Base-by-base conservation (phyloP, 2,797 vertebrate species). In the Calcarius lapponicus region DNA sequence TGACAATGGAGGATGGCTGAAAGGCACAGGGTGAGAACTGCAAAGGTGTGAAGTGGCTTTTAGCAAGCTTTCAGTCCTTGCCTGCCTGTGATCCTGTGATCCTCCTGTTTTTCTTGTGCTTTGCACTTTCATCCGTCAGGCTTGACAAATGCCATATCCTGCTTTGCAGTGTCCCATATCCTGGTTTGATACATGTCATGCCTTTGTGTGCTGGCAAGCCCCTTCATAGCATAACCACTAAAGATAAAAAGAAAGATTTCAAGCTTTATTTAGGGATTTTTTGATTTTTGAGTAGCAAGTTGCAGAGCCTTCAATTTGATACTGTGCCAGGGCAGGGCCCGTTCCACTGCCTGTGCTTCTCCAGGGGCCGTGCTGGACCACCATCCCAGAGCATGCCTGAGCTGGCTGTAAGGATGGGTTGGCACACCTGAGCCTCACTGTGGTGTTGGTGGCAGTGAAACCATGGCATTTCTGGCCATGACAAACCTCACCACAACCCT, bases 381-480 rank as follows among this genome's bases (percentile, higher is more conserved):
- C 10, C n/a, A n/a, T 4, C 43, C 43, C 42, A 60, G 67, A 36
- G 42, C 31, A 16, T 11, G 0, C 20, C 56, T 31, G 20, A 60
- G n/a, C 29, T 1, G 2, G 50, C 53, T 61, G 4, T 14, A 45
- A n/a, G 74, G 60, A 69, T 7, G 43, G 25, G 28, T 18, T 0
- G 0, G 56, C 51, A 40, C 43, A 43, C 11, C 18, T 6, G 9
- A 45, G 29, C 60, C n/a, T 84, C 12, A 0, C 43, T 38, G 26
- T 24, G 36, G 22, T 34, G 57, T 1, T 15, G 4, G 36, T 9
- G 8, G 42, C 86, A 92, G 54, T 36, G 40, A 85, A 87, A 82
- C n/a, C 0, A 0, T 43, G 54, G 47, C 4, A 14, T 50, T 83
- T 80, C n/a, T 76, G 65, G 48, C 31, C 31, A 24, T 40, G 28